Evolutionary conservation across 2,797 vertebrate species (phyloP).

Genomic region (Tadarida brasiliensis): DNA sequence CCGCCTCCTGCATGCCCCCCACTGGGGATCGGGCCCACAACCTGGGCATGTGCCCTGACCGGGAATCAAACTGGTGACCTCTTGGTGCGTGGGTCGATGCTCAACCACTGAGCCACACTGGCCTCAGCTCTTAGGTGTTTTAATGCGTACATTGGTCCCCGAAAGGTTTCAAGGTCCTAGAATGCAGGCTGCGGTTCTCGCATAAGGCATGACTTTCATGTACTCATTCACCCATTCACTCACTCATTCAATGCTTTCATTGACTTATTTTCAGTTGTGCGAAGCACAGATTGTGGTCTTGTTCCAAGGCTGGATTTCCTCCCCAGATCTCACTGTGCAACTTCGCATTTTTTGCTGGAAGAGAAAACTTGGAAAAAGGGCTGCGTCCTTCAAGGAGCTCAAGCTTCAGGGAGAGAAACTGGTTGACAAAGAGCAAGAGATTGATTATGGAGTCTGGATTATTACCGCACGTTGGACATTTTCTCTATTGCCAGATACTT

Average conservation of each 20-base stretch:
- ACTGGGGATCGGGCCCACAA: too few species aligned
- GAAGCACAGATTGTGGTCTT: background rate
- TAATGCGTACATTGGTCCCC: fast-evolving
- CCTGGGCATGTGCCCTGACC: too few species aligned
- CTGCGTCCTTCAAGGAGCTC: background rate
- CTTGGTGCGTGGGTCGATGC: too few species aligned
- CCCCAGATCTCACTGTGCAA: background rate
- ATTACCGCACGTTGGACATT: fast-evolving
- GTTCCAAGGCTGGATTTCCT: background rate
- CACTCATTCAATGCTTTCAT: background rate
- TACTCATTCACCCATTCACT: background rate
- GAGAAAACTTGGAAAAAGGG: too few species aligned
- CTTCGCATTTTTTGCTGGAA: background rate
- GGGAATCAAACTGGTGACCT: too few species aligned
- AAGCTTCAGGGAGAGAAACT: background rate
- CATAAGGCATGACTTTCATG: fast-evolving
- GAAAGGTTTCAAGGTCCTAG: background rate
- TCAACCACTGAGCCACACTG: too few species aligned
- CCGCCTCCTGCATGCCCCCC: too few species aligned
- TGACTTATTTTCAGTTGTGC: background rate
- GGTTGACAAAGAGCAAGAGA: background rate
- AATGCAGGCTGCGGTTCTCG: background rate
- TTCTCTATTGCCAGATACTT: background rate
- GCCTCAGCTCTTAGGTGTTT: background rate
- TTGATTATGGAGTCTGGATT: fast-evolving